Evolutionary conservation across 2,113 vertebrate species (phyloP), one percentile per base, ranked within the genome.

Genomic region (Ceuthmochares aereus): DNA sequence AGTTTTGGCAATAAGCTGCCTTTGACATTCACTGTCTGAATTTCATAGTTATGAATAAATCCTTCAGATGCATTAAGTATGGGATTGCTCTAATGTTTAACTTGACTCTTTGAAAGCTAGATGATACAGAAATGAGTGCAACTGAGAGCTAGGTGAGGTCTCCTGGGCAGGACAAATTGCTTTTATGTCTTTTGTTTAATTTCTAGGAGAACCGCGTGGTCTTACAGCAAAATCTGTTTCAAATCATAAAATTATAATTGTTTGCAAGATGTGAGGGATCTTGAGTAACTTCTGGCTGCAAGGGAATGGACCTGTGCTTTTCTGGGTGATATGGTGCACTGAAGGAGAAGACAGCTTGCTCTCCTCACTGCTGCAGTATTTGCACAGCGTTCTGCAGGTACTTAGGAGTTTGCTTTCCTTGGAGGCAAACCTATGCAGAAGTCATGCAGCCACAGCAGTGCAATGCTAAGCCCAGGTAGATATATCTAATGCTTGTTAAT

Each of bases 391-490:
- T 70, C 40, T 86, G 25, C 66, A 60, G 67, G 29, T n/a, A 45
- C 0, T 1, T 27, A 3, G 1, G 25, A 25, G 7, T 20, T 60
- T 30, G 26, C 37, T 72, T 29, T 74, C 17, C 40, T 25, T 26
- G 34, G 23, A 78, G 22, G 36, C 64, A 76, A 12, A 37, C 10
- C 27, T 34, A 15, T 40, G 63, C 43, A 22, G 5, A 8, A 19
- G 6, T 59, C 36, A 13, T 18, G 51, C 43, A 87, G 49, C 55
- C 43, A 23, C 37, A 23, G 6, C 13, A 69, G 3, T 27, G 22
- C 30, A 9, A 20, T 55, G 52, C 12, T 20, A 22, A 51, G 34
- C 56, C 13, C n/a, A 7, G 25, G 7, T 52, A 49, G 32, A 32
- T 19, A n/a, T 3, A 29, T 22, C 26, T 23, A 13, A 42, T 7